Conservation (phyloP, 23 tunicate genomes). For the Trididemnum clinides region DNA sequence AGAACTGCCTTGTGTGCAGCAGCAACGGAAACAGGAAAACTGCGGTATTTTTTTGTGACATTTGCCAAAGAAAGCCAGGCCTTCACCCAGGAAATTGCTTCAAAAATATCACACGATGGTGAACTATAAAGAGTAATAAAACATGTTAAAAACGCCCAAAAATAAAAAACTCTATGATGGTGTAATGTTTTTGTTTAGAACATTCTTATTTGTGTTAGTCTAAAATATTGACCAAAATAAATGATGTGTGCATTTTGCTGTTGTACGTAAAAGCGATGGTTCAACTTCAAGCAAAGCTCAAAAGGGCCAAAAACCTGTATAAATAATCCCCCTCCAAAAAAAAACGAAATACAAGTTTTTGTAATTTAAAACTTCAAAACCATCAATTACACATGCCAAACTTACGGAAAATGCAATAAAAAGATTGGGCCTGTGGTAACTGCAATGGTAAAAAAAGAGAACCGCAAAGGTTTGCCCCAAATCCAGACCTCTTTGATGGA, state of each 20-base stretch:
- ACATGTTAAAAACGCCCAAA: not conserved
- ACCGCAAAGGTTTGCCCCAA: not conserved
- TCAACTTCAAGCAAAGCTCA: too few species aligned
- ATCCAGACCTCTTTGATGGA: too few species aligned
- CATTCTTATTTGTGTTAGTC: not conserved
- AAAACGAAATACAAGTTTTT: not conserved
- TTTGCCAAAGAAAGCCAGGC: too few species aligned
- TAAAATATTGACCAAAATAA: not conserved
- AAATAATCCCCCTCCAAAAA: not conserved
- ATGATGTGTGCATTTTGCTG: too few species aligned
- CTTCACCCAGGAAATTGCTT: not conserved
- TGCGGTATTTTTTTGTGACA: not conserved
- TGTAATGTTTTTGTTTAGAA: too few species aligned
- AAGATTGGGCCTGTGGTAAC: not conserved
- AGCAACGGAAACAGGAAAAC: not conserved
- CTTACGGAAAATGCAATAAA: not conserved
- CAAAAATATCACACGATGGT: not conserved
- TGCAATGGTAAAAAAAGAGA: not conserved
- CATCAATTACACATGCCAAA: not conserved
- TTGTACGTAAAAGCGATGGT: too few species aligned
- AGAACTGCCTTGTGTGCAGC: not conserved
- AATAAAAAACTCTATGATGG: not conserved
- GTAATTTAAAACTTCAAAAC: not conserved
- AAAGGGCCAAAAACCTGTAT: not conserved
- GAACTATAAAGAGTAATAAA: too few species aligned